Conservation (phyloP, 1,140 invertebrate species). For the Aporrectodea caliginosa region DNA sequence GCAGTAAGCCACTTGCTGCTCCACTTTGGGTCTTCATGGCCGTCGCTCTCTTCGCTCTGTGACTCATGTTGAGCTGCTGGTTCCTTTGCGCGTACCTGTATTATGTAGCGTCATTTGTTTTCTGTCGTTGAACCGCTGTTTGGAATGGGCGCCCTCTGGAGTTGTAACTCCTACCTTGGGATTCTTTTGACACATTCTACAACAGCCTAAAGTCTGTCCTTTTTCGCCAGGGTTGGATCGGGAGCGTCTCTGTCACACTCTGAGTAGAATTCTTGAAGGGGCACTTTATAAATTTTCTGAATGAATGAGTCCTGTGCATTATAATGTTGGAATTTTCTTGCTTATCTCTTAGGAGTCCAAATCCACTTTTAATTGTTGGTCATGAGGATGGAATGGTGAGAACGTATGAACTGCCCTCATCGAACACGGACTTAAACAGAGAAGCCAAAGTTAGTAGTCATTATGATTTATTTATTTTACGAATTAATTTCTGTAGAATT, state of each 20-base stretch:
- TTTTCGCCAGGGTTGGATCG: too few relatives aligned
- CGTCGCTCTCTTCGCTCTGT: too few relatives aligned
- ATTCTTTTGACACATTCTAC: background rate
- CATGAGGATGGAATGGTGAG: constrained; percentile 23
- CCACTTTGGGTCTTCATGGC: too few relatives aligned
- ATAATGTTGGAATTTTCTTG: background rate
- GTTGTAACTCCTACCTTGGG: background rate
- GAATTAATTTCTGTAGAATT: too few relatives aligned
- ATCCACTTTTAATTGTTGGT: constrained; percentile 13
- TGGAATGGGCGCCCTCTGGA: background rate
- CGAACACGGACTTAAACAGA: background rate
- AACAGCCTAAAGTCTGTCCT: background rate
- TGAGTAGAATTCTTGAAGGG: background rate
- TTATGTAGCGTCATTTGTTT: too few relatives aligned
- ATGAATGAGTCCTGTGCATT: background rate
- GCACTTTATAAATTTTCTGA: background rate
- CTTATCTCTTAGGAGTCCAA: background rate
- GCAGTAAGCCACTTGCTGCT: too few relatives aligned
- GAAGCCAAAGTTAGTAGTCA: too few relatives aligned
- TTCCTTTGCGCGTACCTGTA: too few relatives aligned
- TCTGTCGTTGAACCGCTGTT: too few relatives aligned
- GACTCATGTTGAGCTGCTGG: too few relatives aligned
- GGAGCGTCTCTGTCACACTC: too few relatives aligned
- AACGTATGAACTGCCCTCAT: constrained; percentile 12
- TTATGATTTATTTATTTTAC: too few relatives aligned